phyloP scores from a whole-genome alignment of 2,888 invertebrate genomes.

The Oscheius sp. region DNA sequence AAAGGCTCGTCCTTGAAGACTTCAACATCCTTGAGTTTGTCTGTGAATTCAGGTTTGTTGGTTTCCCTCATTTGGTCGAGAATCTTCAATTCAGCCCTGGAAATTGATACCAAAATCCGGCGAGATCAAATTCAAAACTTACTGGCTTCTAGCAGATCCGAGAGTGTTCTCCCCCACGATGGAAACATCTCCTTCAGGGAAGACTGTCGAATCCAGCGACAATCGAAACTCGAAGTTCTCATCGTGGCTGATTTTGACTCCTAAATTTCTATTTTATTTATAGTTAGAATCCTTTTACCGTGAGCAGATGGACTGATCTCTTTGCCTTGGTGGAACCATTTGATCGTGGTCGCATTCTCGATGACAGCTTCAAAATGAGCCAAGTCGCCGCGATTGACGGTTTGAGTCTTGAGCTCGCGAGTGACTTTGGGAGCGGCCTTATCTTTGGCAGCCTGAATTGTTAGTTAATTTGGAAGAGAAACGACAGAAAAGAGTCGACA shows the following conservation, averaged over 20 bases:
- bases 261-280: slow-evolving; percentile 25
- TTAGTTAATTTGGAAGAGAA: too few species aligned
- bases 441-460: not conserved
- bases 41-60: slow-evolving; percentile 82
- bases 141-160: slow-evolving; percentile 47
- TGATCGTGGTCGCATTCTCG: slow-evolving; percentile 53
- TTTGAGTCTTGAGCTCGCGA: slow-evolving; percentile 47
- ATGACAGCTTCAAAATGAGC: slow-evolving; percentile 61
- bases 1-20: slow-evolving; percentile 34
- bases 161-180: slow-evolving; percentile 40
- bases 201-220: slow-evolving; percentile 50
- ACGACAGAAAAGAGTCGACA: too few species aligned
- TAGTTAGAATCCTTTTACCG: too few species aligned
- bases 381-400: slow-evolving; percentile 78
- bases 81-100: slow-evolving; percentile 47
- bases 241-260: slow-evolving; percentile 52
- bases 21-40: slow-evolving; percentile 86
- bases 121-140: too few species aligned
- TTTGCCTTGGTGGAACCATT: slow-evolving; percentile 55
- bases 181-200: slow-evolving; percentile 40
- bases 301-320: slow-evolving; percentile 33
- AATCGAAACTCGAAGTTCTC: slow-evolving; percentile 59
- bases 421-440: slow-evolving; percentile 42
- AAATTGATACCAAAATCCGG: too few species aligned
- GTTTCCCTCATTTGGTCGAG: slow-evolving; percentile 50